These are phyloP conservation scores for Ostrea denselamellosa DNA, from an alignment of 1,140 invertebrate genomes.

Conservation along the genomic window DNA sequence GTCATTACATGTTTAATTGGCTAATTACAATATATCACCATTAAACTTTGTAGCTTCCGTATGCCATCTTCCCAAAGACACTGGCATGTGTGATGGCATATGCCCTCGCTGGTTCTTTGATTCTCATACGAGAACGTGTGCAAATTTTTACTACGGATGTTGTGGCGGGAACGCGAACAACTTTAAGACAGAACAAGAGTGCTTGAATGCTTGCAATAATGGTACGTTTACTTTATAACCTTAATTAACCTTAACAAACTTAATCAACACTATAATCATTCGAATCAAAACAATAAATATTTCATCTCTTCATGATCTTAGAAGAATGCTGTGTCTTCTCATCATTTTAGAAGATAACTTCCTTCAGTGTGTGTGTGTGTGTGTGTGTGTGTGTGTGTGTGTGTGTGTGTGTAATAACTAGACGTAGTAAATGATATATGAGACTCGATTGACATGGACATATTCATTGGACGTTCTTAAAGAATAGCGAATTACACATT, in stretches of 20 bases:
- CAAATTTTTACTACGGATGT: constrained; percentile 81
- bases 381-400: too few species aligned
- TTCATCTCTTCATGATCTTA: neutral
- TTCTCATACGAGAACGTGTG: constrained; percentile 74
- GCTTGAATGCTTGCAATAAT: constrained; percentile 61
- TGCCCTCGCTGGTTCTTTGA: constrained; percentile 80
- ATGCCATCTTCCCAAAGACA: constrained; percentile 61
- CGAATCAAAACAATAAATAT: neutral
- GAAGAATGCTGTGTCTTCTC: too few species aligned
- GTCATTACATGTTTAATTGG: too few species aligned
- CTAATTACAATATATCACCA: too few species aligned
- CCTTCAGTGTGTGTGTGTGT: too few species aligned
- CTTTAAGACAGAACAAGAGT: constrained; percentile 79
- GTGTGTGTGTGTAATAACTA: too few species aligned
- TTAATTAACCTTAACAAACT: too few species aligned
- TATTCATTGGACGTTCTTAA: too few species aligned
- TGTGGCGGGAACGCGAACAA: constrained; percentile 82
- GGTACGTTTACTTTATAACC: neutral
- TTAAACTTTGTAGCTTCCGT: constrained; percentile 35
- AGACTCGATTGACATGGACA: too few species aligned
- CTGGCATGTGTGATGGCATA: constrained; percentile 66
- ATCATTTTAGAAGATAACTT: too few species aligned
- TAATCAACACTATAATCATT: neutral
- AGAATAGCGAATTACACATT: too few species aligned
- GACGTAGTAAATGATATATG: too few species aligned